Evolutionary conservation across 2,888 invertebrate species (phyloP).

Genomic region (Cataglyphis albicans): DNA sequence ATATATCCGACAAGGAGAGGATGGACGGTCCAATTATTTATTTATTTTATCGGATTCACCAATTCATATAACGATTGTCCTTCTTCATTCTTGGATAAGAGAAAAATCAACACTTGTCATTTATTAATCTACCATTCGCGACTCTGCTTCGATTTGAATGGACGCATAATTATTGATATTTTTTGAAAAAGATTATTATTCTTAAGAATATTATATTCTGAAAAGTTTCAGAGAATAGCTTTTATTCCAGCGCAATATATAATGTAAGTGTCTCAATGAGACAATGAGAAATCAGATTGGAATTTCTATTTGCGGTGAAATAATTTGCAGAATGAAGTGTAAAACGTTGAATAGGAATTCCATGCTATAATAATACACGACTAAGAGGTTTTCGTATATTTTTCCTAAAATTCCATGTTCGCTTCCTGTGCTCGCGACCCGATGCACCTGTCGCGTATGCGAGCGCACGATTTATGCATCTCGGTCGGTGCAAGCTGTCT

Average conservation of each 20-base stretch:
- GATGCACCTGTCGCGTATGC: conserved; percentile 51
- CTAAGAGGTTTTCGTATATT: not conserved
- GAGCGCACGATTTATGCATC: conserved; percentile 55
- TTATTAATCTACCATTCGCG: conserved; percentile 76
- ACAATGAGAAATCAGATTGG: not conserved
- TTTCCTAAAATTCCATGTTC: conserved; percentile 31
- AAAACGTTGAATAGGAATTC: conserved; percentile 7
- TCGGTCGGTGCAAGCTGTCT: conserved; percentile 19
- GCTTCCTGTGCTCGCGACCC: conserved; percentile 41
- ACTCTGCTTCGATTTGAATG: conserved; percentile 75
- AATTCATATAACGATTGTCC: conserved; percentile 31
- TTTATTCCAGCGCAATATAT: not conserved
- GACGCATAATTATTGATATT: conserved; percentile 50
- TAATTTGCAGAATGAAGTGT: not conserved
- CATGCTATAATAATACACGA: not conserved
- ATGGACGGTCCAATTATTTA: conserved; percentile 72
- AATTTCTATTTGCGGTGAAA: not conserved
- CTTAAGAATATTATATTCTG: not conserved
- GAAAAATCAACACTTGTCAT: conserved; percentile 60
- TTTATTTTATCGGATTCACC: conserved; percentile 39
- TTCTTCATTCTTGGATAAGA: conserved; percentile 53
- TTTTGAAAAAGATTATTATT: not conserved
- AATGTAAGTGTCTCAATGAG: not conserved
- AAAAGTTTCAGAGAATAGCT: not conserved
- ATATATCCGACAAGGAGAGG: conserved; percentile 38